Percentiles rank a stretch among this genome's conserved stretches.
Evolutionary conservation across 2,888 invertebrate genomes (phyloP).

Genomic region (Trissolcus japonicus): DNA sequence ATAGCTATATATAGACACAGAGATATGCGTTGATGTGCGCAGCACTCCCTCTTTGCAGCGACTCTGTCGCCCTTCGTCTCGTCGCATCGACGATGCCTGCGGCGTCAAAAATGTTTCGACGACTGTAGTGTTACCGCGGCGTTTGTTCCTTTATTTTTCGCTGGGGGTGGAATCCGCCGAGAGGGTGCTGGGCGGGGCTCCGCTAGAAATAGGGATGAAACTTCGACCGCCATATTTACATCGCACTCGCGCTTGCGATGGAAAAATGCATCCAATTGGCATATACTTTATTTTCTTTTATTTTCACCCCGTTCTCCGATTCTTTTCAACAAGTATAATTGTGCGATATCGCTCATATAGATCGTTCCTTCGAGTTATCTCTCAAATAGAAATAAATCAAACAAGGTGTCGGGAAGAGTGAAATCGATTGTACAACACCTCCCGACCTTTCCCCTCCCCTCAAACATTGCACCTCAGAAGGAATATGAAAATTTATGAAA

Average conservation of each 20-base stretch:
- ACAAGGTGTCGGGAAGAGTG: background rate
- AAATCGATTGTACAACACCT: constrained; percentile 14
- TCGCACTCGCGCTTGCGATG: constrained; percentile 59
- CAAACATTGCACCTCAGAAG: no score
- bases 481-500: no score
- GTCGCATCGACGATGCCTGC: constrained; percentile 58
- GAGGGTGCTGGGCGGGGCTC: constrained; percentile 68
- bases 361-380: constrained; percentile 4
- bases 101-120: constrained; percentile 72
- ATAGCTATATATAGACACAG: constrained; percentile 9
- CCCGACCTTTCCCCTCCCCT: no score
- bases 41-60: constrained; percentile 44
- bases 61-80: constrained; percentile 51
- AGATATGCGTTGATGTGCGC: constrained; percentile 14
- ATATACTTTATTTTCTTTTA: constrained; percentile 26
- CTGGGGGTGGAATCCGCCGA: constrained; percentile 66
- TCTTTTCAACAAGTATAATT: constrained; percentile 44
- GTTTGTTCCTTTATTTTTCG: constrained; percentile 72
- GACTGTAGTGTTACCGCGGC: constrained; percentile 69
- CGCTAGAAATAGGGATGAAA: constrained; percentile 70
- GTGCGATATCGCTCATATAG: constrained; percentile 28
- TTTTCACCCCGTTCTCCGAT: background rate
- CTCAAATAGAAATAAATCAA: constrained; percentile 25
- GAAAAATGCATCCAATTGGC: constrained; percentile 52
- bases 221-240: constrained; percentile 75